Conservation (phyloP, 2,888 invertebrate species). For the Caenorhabditis sp. region DNA sequence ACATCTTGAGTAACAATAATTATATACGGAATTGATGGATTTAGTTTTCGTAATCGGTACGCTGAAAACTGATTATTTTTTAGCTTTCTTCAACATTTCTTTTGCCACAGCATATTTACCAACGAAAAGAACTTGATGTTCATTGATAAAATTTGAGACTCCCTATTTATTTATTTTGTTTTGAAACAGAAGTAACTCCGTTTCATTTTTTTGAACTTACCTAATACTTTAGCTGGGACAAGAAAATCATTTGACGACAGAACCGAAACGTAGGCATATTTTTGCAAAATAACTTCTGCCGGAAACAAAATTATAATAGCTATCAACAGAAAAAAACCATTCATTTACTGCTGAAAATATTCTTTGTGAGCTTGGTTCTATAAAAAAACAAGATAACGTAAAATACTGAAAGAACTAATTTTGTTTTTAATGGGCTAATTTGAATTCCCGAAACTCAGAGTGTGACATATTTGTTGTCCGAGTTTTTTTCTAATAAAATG, state of each 20-base stretch:
- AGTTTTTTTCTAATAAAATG: too few relatives aligned
- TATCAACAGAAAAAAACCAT: not conserved
- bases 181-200: not conserved
- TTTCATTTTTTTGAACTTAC: slow-evolving; percentile 46
- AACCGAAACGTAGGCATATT: slow-evolving; percentile 66
- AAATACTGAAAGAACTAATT: too few relatives aligned
- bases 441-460: too few relatives aligned
- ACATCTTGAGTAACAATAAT: slow-evolving; percentile 77
- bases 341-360: slow-evolving; percentile 10
- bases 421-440: too few relatives aligned
- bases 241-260: slow-evolving; percentile 74
- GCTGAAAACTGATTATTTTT: slow-evolving; percentile 64
- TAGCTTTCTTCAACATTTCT: too few relatives aligned
- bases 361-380: too few relatives aligned
- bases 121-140: too few relatives aligned
- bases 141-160: too few relatives aligned
- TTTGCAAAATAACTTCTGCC: slow-evolving; percentile 16
- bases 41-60: slow-evolving; percentile 64
- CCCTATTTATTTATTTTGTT: too few relatives aligned
- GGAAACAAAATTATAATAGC: not conserved
- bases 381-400: not conserved
- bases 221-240: slow-evolving; percentile 73
- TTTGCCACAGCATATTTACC: too few relatives aligned
- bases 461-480: too few relatives aligned
- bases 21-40: slow-evolving; percentile 70